Conservation (phyloP, 2,888 invertebrate species). For the Petrolisthes cinctipes region DNA sequence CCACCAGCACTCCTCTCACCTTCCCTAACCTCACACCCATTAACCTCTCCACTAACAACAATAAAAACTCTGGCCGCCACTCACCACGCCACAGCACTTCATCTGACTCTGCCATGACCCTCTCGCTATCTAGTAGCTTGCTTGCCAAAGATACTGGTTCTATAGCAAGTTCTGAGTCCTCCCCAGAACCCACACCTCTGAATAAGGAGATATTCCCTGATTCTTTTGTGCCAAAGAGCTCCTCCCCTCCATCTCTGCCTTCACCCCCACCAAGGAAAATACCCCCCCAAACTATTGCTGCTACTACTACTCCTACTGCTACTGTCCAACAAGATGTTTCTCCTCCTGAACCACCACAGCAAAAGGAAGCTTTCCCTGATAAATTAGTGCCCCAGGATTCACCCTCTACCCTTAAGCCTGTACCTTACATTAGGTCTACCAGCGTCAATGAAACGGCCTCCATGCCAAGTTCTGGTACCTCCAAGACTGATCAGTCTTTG, state of each 20-base stretch:
- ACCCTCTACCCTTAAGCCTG: slow-evolving; percentile 35
- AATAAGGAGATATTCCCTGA: slow-evolving; percentile 11
- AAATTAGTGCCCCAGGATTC: slow-evolving; percentile 4
- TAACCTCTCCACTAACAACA: slow-evolving; percentile 32
- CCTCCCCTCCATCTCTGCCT: neutral
- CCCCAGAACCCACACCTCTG: slow-evolving; percentile 32
- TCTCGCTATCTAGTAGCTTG: slow-evolving; percentile 48
- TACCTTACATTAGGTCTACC: slow-evolving; percentile 31
- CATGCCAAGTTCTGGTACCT: neutral
- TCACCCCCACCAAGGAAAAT: neutral
- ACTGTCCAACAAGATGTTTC: neutral
- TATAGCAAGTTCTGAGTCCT: slow-evolving; percentile 36
- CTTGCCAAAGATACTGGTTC: slow-evolving; percentile 47
- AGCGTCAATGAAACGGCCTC: slow-evolving; percentile 32
- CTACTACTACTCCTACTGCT: no score
- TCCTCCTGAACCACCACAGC: neutral
- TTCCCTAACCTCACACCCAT: slow-evolving; percentile 56
- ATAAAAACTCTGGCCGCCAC: neutral
- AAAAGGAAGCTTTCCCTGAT: slow-evolving; percentile 5
- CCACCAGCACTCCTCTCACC: slow-evolving; percentile 37
- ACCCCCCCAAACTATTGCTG: neutral
- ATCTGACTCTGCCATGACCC: slow-evolving; percentile 43
- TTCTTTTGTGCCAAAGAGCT: neutral
- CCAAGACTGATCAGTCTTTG: slow-evolving; percentile 22
- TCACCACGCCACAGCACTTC: slow-evolving; percentile 35